Base-by-base conservation (phyloP, 2,797 vertebrate genomes). In the Leptatherina wallacei region DNA sequence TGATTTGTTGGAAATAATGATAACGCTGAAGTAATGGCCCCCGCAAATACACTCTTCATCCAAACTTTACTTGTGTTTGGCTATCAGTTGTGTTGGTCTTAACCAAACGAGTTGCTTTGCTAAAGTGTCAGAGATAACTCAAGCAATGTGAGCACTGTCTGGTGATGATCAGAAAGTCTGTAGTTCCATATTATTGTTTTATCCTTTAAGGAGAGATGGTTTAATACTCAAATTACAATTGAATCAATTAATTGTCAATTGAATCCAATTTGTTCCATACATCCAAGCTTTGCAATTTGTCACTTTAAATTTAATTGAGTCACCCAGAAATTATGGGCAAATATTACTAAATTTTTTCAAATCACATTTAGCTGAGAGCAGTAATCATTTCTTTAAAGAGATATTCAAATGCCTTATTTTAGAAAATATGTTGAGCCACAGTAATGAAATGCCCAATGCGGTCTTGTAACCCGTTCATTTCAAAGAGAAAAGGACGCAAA, bases 1-100 rank as follows among this genome's bases (percentile, higher is more conserved):
- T 86, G 75, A 71, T 85, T 82, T 80, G 75, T 80, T 81, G 71
- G 67, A 77, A 81, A 78, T 71, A 80, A 83, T 77, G 68, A 81
- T 63, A 69, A 78, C 66, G 55, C 30, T 69, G 40, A 86, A 80
- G 65, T 55, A 59, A 56, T 76, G 72, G 69, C 82, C 81, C 80
- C 81, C 81, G 81, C 80, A 71, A 22, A 76, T 44, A 5, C 38
- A 57, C 58, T 42, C 70, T 79, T 67, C 20, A 73, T 35, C 14
- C 2, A 63, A 47, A 22, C 22, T 71, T 73, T 79, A 61, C 73
- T 54, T 29, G 4, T 44, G 38, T 71, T 66, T 65, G 44, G 58
- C 64, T 11, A 61, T 75, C 12, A 4, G 2, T 47, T 47, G 44
- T n/a, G 18, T 47, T 47, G 44, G 44, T n/a, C 2, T 8, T 20